Evolutionary conservation across 1,140 invertebrate species (phyloP).

Genomic region (Bacillus rossius): DNA sequence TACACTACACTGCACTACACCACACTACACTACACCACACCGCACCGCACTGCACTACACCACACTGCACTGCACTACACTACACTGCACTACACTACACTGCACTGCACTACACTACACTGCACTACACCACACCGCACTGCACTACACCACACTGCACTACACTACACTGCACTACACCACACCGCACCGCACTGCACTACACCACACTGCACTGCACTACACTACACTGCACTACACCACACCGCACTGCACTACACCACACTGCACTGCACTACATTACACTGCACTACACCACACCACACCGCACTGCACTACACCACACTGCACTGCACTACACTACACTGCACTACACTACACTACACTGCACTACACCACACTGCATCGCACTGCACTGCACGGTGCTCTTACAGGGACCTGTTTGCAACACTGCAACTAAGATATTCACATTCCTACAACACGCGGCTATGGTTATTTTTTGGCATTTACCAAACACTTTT

Average conservation of each 20-base stretch:
- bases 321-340: slow-evolving; percentile 3
- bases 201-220: slow-evolving; percentile 1
- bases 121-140: slow-evolving; percentile 3
- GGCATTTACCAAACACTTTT: no score
- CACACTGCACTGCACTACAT: slow-evolving; percentile 7
- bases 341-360: slow-evolving; percentile 2
- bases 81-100: slow-evolving; percentile 6
- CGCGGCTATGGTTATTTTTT: no score
- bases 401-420: not conserved
- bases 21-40: slow-evolving; percentile 5
- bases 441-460: no score
- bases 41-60: slow-evolving; percentile 7
- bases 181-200: slow-evolving; percentile 2
- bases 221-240: slow-evolving; percentile 3
- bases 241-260: slow-evolving; percentile 1
- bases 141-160: slow-evolving; percentile 4
- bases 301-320: slow-evolving; percentile 4
- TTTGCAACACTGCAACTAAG: not conserved
- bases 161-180: slow-evolving; percentile 6
- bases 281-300: slow-evolving; percentile 3
- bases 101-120: slow-evolving; percentile 7
- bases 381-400: slow-evolving; percentile 5
- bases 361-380: slow-evolving; percentile 1
- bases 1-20: slow-evolving; percentile 5
- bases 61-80: slow-evolving; percentile 5